A percentile compares a stretch with the other conserved stretches of the same genome.
Evolutionary conservation across 2,113 vertebrate species (phyloP).

Genomic region (Neotragus moschatus): DNA sequence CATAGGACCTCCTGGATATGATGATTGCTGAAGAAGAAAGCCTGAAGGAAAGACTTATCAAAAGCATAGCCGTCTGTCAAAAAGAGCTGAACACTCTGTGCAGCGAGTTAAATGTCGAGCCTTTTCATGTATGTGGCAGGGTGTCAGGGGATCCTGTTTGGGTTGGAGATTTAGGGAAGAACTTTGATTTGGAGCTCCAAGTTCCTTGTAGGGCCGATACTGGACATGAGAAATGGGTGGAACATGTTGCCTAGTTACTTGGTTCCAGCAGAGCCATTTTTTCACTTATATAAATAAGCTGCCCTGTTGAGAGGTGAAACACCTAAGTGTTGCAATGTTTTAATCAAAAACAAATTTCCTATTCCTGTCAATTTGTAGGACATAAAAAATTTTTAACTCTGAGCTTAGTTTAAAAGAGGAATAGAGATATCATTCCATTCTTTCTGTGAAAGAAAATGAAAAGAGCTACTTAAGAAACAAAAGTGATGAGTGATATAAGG

Average conservation of each 20-base stretch:
- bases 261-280: neutral
- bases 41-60: slow-evolving; percentile 86
- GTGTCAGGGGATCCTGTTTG: neutral
- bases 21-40: slow-evolving; percentile 94
- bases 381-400: neutral
- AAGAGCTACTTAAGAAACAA: neutral
- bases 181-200: neutral
- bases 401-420: neutral
- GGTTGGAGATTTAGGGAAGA: neutral
- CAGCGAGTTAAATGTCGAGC: slow-evolving; percentile 83
- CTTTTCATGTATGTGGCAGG: slow-evolving; percentile 81
- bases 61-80: slow-evolving; percentile 84
- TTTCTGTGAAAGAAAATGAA: slow-evolving; percentile 8
- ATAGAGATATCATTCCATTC: neutral
- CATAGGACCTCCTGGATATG: slow-evolving; percentile 87
- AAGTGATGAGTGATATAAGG: neutral
- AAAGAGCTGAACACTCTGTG: slow-evolving; percentile 84
- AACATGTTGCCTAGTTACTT: neutral
- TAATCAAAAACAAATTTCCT: neutral
- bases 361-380: neutral
- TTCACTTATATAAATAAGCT: neutral
- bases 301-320: neutral
- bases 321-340: neutral
- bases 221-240: neutral
- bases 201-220: neutral